Evolutionary conservation across 2,797 vertebrate genomes (phyloP), one percentile per base, ranked within the genome.

Genomic region (Enteromius paludinosus): DNA sequence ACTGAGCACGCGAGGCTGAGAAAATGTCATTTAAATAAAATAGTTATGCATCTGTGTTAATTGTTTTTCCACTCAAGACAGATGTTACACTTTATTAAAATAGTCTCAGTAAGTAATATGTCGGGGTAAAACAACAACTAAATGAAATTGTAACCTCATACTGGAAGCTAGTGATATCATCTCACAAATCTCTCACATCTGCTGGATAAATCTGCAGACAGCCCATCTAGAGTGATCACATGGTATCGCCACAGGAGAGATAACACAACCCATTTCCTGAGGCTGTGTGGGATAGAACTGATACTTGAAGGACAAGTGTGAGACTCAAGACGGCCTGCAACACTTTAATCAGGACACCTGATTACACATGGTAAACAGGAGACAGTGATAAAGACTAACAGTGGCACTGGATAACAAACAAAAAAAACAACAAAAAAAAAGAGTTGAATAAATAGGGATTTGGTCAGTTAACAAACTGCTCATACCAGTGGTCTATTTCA

Each of bases 161-260:
- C 30, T 33, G 47, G 14, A 71, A 28, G 20, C 61, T 11, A 8
- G 71, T 65, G 78, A 81, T 68, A 73, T 76, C 78, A 59, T 54
- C 76, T 43, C 43, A 45, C 43, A 82, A 81, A 83, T 77, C 70
- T 66, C 30, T 65, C 30, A 66, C 28, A 65, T 78, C 49, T 83
- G 68, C 74, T 33, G 68, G 74, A 81, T 54, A 76, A 82, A 74
- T 65, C 68, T 54, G 47, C 35, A 69, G 70, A 45, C 11, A 56
- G 61, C 41, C 30, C 43, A 61, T 66, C 82, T 79, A 86, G 64
- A 61, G 84, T 79, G 87, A 91, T 90, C 89, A 87, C 88, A 85
- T 90, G 90, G 85, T 66, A 45, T 81, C 33, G 68, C 85, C 74
- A 41, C 85, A 82, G 72, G 61, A 30, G 78, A 72, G 56, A 86